phyloP scores from a whole-genome alignment of 1,140 invertebrate species.

The Anastatus disparis region DNA sequence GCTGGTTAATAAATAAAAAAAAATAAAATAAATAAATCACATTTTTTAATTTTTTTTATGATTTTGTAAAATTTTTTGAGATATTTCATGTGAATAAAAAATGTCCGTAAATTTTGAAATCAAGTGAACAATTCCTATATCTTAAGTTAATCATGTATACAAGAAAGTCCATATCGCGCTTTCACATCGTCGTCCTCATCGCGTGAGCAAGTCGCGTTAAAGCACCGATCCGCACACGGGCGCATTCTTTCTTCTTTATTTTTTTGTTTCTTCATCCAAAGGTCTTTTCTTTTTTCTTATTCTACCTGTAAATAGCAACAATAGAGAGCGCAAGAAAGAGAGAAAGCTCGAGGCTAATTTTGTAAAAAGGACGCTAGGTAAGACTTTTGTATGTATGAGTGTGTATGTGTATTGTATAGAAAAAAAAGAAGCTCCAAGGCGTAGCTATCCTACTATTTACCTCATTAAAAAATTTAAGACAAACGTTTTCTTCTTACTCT shows the following conservation, averaged over 20 bases:
- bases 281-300: neutral
- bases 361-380: slow-evolving; percentile 46
- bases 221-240: slow-evolving; percentile 21
- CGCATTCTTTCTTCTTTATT: neutral
- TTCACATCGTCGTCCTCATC: too few species aligned
- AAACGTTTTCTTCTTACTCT: slow-evolving; percentile 38
- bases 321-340: too few species aligned
- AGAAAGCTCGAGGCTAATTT: slow-evolving; percentile 48
- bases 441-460: slow-evolving; percentile 46
- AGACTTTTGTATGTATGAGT: neutral
- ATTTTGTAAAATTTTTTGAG: too few species aligned
- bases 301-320: neutral
- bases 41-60: too few species aligned
- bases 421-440: slow-evolving; percentile 21
- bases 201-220: slow-evolving; percentile 53
- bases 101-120: too few species aligned
- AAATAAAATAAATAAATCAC: too few species aligned
- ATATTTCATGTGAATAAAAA: too few species aligned
- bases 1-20: too few species aligned
- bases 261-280: neutral
- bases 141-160: too few species aligned
- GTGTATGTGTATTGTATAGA: neutral
- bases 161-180: too few species aligned
- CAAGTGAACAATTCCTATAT: too few species aligned
- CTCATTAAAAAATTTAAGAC: slow-evolving; percentile 59